phyloP scores from a whole-genome alignment of 2,797 vertebrate species.

The Nannoperca obscura region DNA sequence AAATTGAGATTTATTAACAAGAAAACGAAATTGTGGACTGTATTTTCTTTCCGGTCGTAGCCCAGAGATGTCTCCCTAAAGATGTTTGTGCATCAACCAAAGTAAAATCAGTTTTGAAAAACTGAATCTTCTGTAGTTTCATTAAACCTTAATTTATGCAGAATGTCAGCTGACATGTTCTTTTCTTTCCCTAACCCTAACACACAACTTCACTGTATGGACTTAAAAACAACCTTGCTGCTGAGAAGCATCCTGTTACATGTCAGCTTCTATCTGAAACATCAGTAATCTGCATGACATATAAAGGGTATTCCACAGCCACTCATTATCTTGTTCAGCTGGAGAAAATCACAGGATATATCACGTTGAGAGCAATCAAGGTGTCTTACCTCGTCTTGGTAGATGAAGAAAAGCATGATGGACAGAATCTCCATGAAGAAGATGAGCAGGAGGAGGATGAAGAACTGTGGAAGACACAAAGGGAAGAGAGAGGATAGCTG shows the following conservation, averaged over 20 bases:
- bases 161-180: slow-evolving; percentile 29
- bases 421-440: slow-evolving; percentile 94
- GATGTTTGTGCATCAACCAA: slow-evolving; percentile 5
- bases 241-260: slow-evolving; percentile 22
- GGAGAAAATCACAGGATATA: slow-evolving; percentile 32
- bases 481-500: slow-evolving; percentile 34
- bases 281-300: slow-evolving; percentile 16
- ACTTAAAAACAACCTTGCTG: slow-evolving; percentile 23
- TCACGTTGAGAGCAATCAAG: slow-evolving; percentile 6
- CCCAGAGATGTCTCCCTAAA: slow-evolving; percentile 18
- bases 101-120: slow-evolving; percentile 2
- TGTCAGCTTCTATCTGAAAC: slow-evolving; percentile 22
- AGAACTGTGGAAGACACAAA: slow-evolving; percentile 91
- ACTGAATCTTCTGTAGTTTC: neutral
- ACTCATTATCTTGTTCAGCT: slow-evolving; percentile 21
- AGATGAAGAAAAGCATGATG: slow-evolving; percentile 95
- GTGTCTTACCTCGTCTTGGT: slow-evolving; percentile 93
- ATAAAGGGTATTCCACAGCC: slow-evolving; percentile 11
- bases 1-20: slow-evolving; percentile 48
- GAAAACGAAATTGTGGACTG: slow-evolving; percentile 31
- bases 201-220: slow-evolving; percentile 7
- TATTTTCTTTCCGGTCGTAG: neutral
- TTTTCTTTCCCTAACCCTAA: slow-evolving; percentile 13
- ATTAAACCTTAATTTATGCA: slow-evolving; percentile 36
- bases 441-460: slow-evolving; percentile 94